Conservation (phyloP, 2,888 invertebrate genomes). For the Clistopyga incitator region DNA sequence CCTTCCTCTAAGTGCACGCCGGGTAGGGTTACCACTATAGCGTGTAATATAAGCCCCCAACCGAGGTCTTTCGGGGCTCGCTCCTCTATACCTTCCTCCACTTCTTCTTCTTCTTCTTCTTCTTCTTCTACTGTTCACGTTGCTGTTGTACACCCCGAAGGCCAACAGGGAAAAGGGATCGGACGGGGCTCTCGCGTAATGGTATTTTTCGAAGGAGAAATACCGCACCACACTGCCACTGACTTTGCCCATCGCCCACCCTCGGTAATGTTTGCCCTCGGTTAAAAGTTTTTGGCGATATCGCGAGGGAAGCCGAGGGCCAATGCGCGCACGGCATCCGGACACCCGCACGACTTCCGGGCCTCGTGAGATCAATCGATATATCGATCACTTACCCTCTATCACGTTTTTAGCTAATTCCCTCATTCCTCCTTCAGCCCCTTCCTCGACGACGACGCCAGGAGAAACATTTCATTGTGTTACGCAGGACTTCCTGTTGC, state of each 20-base stretch:
- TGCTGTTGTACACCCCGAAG: constrained; percentile 6
- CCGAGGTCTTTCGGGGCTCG: constrained; percentile 65
- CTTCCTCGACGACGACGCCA: not conserved
- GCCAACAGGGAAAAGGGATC: constrained; percentile 54
- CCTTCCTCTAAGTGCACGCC: constrained; percentile 72
- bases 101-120: constrained; percentile 5
- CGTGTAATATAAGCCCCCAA: constrained; percentile 78
- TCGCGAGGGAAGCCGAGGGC: not conserved
- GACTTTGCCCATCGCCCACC: constrained; percentile 11
- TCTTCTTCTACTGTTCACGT: constrained; percentile 10
- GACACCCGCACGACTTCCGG: constrained; percentile 26
- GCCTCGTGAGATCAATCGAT: constrained; percentile 15
- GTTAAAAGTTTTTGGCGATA: constrained; percentile 51
- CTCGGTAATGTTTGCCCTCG: constrained; percentile 46
- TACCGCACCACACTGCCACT: constrained; percentile 26
- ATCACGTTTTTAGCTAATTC: not conserved
- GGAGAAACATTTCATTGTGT: not conserved
- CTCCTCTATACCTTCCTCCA: not conserved
- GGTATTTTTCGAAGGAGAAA: constrained; percentile 64
- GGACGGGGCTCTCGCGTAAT: constrained; percentile 61
- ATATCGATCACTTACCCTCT: not conserved
- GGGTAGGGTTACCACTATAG: constrained; percentile 81
- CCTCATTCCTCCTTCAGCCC: not conserved
- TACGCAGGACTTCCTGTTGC: no score
- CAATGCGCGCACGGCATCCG: not conserved